Percentiles rank a stretch among this genome's conserved stretches.
These are phyloP conservation scores for Nannoperca australis DNA, from an alignment of 2,797 vertebrate species.

Conservation along the genomic window DNA sequence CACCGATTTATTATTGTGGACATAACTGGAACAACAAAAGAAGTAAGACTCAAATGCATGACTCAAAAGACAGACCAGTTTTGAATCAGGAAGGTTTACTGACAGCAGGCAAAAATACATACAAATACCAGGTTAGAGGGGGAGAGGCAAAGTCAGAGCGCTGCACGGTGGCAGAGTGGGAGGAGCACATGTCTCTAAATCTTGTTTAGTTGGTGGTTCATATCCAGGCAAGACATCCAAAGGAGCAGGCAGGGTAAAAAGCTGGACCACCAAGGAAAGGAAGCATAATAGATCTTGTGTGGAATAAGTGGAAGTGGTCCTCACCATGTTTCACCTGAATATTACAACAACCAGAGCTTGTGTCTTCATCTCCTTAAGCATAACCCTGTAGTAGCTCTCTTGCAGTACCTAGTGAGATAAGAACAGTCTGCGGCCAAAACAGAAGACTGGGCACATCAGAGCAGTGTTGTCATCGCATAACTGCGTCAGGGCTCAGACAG, in stretches of 20 bases:
- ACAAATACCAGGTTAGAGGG: not conserved
- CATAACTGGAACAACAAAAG: not conserved
- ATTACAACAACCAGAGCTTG: not conserved
- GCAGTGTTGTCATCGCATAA: not conserved
- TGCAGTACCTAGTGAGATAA: not conserved
- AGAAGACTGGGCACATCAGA: not conserved
- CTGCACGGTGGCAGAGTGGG: too few species aligned
- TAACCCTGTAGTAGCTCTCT: not conserved
- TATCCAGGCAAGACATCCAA: not conserved
- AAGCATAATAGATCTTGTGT: not conserved
- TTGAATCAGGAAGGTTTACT: conserved; percentile 3
- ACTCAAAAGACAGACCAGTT: not conserved
- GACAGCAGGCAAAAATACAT: not conserved
- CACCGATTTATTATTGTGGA: not conserved
- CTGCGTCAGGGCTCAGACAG: conserved; percentile 15
- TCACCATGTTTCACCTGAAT: not conserved
- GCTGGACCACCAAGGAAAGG: not conserved
- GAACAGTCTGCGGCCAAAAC: not conserved
- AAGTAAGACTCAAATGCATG: not conserved
- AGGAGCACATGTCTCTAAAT: too few species aligned
- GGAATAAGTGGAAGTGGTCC: not conserved
- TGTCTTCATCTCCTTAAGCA: not conserved
- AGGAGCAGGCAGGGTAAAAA: not conserved
- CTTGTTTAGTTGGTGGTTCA: too few species aligned
- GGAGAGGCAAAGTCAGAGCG: not conserved